Base-by-base conservation (phyloP, 2,888 invertebrate genomes). In the Euclidia mi region DNA sequence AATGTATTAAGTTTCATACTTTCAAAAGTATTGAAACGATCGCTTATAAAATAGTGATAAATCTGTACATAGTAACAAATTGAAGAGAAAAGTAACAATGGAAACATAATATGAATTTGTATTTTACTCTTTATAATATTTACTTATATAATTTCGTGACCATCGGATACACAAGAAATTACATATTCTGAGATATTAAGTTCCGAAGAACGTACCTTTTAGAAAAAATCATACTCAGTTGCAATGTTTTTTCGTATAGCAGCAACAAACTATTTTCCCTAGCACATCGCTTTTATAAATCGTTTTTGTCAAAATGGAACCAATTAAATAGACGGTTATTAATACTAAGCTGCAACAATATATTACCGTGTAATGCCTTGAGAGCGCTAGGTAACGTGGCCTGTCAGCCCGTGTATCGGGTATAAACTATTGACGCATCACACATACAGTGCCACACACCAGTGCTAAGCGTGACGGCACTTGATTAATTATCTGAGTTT, bases 371-470 rank as follows among this genome's bases (percentile, higher is more conserved):
- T 44, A 44, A 51, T 38, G 31, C 15, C 14, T 51, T 43, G 37
- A 17, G 20, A 38, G 29, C 35, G 58, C 44, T 57, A 41, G 65
- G 48, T 65, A 56, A 56, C 37, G 52, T 29, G 37, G 17, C 35
- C 44, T 58, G 71, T 71, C 65, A 73, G 51, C 52, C 12, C 11
- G 35, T 48, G 32, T 65, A 55, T 42, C 35, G 35, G 53, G 31
- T 61, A 55, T 42, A 59, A 59, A 59, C 74, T 65, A 73, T 61
- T 70, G 70, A 61, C 42, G 50, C 55, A 55, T 41, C 48, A 46
- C 48, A 56, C 53, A 56, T 55, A 62, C 37, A 34, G 55, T 46
- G 42, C 43, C 50, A 37, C 17, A 37, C 37, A 31, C 35, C 50
- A 49, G 44, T 43, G 51, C 37, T 38, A 58, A 48, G 35, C 51